These are phyloP conservation scores for Dendronephthya gigantea DNA, from an alignment of 64 coral and sea anemone species.

Conservation along the genomic window DNA sequence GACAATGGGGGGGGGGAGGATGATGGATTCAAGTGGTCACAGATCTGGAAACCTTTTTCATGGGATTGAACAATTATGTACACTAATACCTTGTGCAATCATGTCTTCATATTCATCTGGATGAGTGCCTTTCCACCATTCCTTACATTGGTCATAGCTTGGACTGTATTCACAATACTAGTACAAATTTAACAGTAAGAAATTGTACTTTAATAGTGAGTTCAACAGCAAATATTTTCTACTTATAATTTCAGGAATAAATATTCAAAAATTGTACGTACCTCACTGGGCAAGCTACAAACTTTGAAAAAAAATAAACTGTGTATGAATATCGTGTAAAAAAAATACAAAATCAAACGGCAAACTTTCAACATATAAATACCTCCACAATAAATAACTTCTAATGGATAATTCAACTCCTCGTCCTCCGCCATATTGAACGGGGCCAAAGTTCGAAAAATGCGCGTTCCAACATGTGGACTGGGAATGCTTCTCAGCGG, in stretches of 20 bases:
- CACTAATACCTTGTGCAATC: constrained; percentile 53
- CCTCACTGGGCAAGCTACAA: constrained; percentile 35
- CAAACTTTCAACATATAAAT: background rate
- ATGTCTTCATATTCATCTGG: constrained; percentile 63
- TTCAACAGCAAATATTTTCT: no score
- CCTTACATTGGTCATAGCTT: constrained; percentile 95
- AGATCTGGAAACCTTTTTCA: no score
- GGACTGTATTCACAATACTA: constrained; percentile 92
- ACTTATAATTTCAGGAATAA: no score
- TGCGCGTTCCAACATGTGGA: background rate
- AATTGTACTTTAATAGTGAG: no score
- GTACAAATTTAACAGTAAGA: background rate
- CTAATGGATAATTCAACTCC: background rate
- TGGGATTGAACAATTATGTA: background rate
- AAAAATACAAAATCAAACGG: no score
- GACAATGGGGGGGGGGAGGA: no score
- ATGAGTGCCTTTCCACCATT: constrained; percentile 72
- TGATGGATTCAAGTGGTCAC: no score
- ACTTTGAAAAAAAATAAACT: constrained; percentile 16
- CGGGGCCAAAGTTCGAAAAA: background rate
- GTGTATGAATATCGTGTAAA: no score
- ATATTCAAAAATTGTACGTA: background rate
- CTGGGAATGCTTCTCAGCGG: no score
- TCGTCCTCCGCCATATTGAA: constrained; percentile 13
- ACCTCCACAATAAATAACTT: constrained; percentile 2